Base-by-base conservation (phyloP, 2,888 invertebrate species). In the Lasioglossum oenotherae region DNA sequence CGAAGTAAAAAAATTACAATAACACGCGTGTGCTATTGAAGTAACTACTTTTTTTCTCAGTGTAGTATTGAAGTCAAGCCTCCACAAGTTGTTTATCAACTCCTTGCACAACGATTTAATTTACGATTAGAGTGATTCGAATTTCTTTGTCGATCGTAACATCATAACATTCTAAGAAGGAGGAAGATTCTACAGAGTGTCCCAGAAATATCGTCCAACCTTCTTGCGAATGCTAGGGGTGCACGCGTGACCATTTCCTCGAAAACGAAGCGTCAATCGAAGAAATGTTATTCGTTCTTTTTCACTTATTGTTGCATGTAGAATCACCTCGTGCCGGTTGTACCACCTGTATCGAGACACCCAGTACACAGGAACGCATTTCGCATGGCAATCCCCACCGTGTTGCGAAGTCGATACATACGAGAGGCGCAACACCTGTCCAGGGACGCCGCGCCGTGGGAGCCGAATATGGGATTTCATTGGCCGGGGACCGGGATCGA, bases 401-500 rank as follows among this genome's bases (percentile, higher is more conserved):
- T 27, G 79, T 74, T 41, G 44, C 57, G 53, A 80, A 67, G 74
- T 67, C 67, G 74, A 53, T 69, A 44, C 41, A 53, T 57, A 44
- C 41, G 69, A 69, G 64, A 27, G 8, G 57, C 81, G 75, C 75
- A 81, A 72, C 71, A 72, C 41, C 78, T 78, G 78, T 41, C 60
- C 14, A 31, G 23, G 41, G 69, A 74, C 74, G 27, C 44, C 19
- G 16, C 27, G n/a, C 44, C 19, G 19, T 27, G 41, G 57, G 53
- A 76, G 57, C 49, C 74, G 71, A 81, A 82, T 69, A 74, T 44
- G 64, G 49, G 44, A 82, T 73, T 76, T 44, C 31, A 49, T 75
- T 41, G 72, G 72, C 16, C n/a, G 46, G 19, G 19, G 12, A 49
- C 35, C 23, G 31, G 76, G 49, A 76, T 38, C 31, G 35, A 46